Conservation (phyloP, 2,113 vertebrate species). For the Chamaetylas fuelleborni region DNA sequence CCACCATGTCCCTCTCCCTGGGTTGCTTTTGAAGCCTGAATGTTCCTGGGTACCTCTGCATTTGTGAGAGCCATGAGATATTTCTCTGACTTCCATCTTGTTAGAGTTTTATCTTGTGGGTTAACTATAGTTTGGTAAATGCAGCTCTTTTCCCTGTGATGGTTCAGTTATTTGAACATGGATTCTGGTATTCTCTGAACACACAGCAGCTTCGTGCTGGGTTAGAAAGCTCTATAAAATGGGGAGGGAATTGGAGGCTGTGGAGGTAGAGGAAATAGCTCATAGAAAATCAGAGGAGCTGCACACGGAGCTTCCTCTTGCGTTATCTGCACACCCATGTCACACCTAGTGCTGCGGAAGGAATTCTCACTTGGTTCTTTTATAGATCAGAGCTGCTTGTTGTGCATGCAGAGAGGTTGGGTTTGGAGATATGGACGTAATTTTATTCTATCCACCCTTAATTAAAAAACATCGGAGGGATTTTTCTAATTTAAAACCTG, state of each 20-base stretch:
- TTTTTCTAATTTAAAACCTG: neutral
- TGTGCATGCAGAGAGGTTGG: neutral
- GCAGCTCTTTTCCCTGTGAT: neutral
- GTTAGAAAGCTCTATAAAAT: neutral
- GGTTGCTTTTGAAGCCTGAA: neutral
- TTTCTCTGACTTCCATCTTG: neutral
- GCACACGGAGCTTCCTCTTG: neutral
- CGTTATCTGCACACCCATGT: neutral
- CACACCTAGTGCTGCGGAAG: neutral
- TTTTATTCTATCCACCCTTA: neutral
- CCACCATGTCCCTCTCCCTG: accelerated
- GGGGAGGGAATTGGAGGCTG: neutral
- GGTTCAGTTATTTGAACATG: neutral
- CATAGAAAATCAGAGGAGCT: neutral
- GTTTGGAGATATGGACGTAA: neutral
- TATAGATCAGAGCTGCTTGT: neutral
- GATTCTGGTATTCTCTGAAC: neutral
- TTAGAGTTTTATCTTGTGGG: neutral
- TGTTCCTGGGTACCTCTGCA: neutral
- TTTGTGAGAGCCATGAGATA: neutral
- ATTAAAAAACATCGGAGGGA: neutral
- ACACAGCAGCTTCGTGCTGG: neutral
- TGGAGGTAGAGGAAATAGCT: neutral
- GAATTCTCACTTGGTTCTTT: neutral
- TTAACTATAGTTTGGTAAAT: neutral